Base-by-base conservation (phyloP, 2,888 invertebrate genomes). In the Leistus spinibarbis region DNA sequence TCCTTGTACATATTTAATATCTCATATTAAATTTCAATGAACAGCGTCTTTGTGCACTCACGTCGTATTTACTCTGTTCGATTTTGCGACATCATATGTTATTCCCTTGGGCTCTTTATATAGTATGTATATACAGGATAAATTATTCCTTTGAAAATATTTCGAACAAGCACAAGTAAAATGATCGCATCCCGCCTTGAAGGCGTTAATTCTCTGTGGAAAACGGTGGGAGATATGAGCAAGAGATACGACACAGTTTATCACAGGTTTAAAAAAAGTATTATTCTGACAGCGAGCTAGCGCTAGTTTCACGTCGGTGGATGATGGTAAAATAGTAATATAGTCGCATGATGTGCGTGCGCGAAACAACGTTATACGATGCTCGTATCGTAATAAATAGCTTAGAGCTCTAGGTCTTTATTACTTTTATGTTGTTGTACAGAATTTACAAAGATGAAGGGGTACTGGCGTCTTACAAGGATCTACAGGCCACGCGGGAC, bases 371-470 rank as follows among this genome's bases (percentile, higher is more conserved):
- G 60, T 60, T 60, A 60, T 13, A 13, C 60, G 27, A n/a, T 64
- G 64, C 64, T 23, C 16, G 64, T 70, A 63, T 20, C 69, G 69
- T 69, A 60, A 40, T 69, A 69, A 57, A 69, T 70, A 70, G 70
- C 70, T 70, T 60, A 22, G 70, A 7, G 63, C 70, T 19, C 70
- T 53, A 70, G 70, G 63, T 62, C 70, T 70, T 70, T 40, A 69
- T 27, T 69, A 69, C 69, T 60, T 69, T 69, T 54, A 69, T 54
- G 69, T 69, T 60, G 70, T 62, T 54, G 16, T 70, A 70, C 71
- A 53, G 71, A 64, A 71, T 71, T 23, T 71, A 64, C 70, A 62
- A 70, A 70, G 70, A 70, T 53, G 70, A 70, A 70, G 62, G 70
- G 70, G 62, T 62, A 70, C 60, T 23, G 69, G 57, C 9, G 56